A percentile compares a stretch with the other conserved stretches of the same genome.
Evolutionary conservation across 2,797 vertebrate genomes (phyloP).

Genomic region (Sebastes variabilis): DNA sequence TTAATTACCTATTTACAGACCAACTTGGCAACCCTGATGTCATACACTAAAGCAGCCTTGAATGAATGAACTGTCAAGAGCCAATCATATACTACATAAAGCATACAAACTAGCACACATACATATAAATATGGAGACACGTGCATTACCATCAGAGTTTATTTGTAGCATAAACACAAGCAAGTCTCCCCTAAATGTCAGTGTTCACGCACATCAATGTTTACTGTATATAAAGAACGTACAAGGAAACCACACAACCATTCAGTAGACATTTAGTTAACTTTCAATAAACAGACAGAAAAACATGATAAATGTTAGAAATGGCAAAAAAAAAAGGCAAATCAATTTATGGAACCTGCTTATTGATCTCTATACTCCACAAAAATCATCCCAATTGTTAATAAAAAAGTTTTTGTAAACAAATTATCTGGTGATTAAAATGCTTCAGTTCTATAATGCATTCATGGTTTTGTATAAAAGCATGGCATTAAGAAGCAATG

Average conservation of each 20-base stretch:
- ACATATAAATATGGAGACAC: not conserved
- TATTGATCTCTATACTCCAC: not conserved
- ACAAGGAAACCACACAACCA: not conserved
- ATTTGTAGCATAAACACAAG: conserved; percentile 35
- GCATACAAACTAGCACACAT: not conserved
- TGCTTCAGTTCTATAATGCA: not conserved
- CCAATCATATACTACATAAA: not conserved
- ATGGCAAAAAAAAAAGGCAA: not conserved
- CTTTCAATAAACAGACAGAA: not conserved
- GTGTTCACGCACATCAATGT: not conserved
- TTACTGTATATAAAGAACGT: not conserved
- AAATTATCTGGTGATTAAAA: conserved; percentile 6
- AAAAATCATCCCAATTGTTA: not conserved
- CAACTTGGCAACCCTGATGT: conserved; percentile 47
- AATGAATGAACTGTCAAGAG: not conserved
- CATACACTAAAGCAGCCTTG: not conserved
- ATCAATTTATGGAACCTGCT: not conserved
- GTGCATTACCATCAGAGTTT: conserved; percentile 3
- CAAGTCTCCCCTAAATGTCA: not conserved
- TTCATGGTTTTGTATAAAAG: not conserved
- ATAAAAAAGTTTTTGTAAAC: conserved; percentile 8
- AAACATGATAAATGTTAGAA: not conserved
- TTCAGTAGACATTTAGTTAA: not conserved
- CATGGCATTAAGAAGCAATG: not conserved
- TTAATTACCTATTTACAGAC: not conserved